Base-by-base conservation (phyloP, 1,140 invertebrate genomes). In the Physella acuta region DNA sequence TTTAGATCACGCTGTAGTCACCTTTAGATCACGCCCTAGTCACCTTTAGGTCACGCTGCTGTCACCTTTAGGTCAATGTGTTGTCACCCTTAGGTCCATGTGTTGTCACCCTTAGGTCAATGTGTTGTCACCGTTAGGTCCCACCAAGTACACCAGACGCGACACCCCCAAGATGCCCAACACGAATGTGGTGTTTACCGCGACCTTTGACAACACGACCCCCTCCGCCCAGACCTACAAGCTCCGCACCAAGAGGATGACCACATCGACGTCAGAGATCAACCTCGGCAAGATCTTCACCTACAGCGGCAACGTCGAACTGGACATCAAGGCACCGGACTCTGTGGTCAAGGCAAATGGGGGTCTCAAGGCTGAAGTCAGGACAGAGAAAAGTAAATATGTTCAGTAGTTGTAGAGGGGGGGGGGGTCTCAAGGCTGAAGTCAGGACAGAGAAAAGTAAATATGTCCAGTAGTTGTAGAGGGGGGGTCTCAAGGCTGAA, bases 301-400 rank as follows among this genome's bases (percentile, higher is more conserved):
- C 0, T 73, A 78, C 52, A 79, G 80, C 8, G 76, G 61, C 34
- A 70, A 28, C 33, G 52, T 80, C 0, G 71, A 78, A 16, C 49
- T 72, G 20, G 69, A 65, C 37, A 34, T 81, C n/a, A 76, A 73
- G 1, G 78, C 79, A 3, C 80, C 81, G 24, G 79, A 81, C 53
- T 78, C 79, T 8, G 74, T 88, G 28, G 81, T 87, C 33, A 86
- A 88, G 70, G 80, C 86, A 5, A 87, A 87, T 69, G 85, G 84
- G 28, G 86, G 86, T 3, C 87, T 88, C 71, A 84, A 86, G 62
- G 81, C 84, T 52, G 87, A 88, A 69, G 71, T 87, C 63, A 74
- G 79, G 28, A 79, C 87, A 61, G 82, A 81, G 53, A 82, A 84
- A 64, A 75, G 61, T 63, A 37, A n/a, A n/a, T n/a, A n/a, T n/a